A percentile compares a stretch with the other conserved stretches of the same genome.
These are phyloP conservation scores for Albula glossodonta DNA, from an alignment of 2,113 vertebrate species.

Conservation along the genomic window DNA sequence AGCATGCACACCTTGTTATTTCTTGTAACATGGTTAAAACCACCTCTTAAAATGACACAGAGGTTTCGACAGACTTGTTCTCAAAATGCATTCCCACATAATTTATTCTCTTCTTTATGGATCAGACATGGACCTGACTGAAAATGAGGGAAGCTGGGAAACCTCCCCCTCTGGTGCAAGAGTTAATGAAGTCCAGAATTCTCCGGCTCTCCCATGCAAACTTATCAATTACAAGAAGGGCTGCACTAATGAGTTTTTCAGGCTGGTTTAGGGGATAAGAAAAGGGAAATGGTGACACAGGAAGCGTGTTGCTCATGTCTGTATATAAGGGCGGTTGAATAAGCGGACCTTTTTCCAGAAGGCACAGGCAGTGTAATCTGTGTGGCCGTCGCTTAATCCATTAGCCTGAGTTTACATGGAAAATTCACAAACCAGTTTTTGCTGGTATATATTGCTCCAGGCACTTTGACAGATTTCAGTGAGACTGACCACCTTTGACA, in stretches of 20 bases:
- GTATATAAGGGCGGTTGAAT: background rate
- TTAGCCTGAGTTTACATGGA: background rate
- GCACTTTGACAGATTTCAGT: too few species aligned
- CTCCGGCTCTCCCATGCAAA: constrained; percentile 26
- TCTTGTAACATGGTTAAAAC: too few species aligned
- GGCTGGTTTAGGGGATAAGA: constrained; percentile 19
- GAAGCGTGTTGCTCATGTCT: background rate
- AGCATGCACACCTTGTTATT: too few species aligned
- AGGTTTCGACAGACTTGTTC: too few species aligned
- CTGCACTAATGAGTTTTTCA: constrained; percentile 35
- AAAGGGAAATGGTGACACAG: background rate
- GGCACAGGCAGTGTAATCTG: background rate
- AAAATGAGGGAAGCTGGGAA: background rate
- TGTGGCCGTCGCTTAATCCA: background rate
- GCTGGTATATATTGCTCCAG: too few species aligned
- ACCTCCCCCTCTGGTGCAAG: background rate
- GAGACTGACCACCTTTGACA: too few species aligned
- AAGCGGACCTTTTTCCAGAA: background rate
- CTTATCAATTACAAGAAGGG: constrained; percentile 32
- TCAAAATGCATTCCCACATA: too few species aligned
- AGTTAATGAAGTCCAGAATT: constrained; percentile 33
- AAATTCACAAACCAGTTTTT: too few species aligned
- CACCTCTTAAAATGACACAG: too few species aligned
- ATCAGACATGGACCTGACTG: background rate
- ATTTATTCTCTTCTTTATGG: background rate